Evolutionary conservation across 2,888 invertebrate species (phyloP).

Genomic region (Aethes cnicana): DNA sequence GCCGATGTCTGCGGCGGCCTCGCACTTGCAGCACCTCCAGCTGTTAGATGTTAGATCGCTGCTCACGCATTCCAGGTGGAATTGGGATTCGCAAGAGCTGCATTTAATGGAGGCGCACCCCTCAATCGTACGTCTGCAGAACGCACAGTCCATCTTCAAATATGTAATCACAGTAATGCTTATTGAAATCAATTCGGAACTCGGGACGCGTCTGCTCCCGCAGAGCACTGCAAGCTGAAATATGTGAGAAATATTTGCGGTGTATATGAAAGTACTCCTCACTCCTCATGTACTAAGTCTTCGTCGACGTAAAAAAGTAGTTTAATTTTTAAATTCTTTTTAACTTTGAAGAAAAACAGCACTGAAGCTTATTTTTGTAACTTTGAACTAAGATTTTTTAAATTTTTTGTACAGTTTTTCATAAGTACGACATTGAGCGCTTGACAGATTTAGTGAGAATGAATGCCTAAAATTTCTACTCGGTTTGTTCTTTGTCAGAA

Average conservation of each 20-base stretch:
- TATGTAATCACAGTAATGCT: no score
- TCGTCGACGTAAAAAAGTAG: no score
- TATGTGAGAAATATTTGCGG: no score
- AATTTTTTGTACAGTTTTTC: constrained; percentile 35
- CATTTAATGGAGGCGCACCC: constrained; percentile 68
- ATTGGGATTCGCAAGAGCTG: constrained; percentile 62
- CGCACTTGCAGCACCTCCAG: constrained; percentile 64
- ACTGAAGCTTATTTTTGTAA: constrained; percentile 10
- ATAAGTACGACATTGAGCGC: constrained; percentile 10
- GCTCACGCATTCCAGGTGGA: constrained; percentile 65
- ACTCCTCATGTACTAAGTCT: no score
- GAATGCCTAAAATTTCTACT: constrained; percentile 7
- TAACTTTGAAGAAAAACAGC: no score
- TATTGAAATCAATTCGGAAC: no score
- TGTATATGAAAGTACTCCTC: no score
- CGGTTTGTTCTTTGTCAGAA: not conserved
- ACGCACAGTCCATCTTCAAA: constrained; percentile 61
- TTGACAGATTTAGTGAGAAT: constrained; percentile 22
- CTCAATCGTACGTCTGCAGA: constrained; percentile 61
- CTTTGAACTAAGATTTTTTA: constrained; percentile 19
- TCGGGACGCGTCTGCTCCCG: no score
- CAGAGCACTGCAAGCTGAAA: no score
- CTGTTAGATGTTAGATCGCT: constrained; percentile 61
- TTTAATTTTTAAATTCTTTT: no score
- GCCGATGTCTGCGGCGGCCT: constrained; percentile 38